phyloP scores from a whole-genome alignment of 2,888 invertebrate genomes.

The Polydrusus cervinus region DNA sequence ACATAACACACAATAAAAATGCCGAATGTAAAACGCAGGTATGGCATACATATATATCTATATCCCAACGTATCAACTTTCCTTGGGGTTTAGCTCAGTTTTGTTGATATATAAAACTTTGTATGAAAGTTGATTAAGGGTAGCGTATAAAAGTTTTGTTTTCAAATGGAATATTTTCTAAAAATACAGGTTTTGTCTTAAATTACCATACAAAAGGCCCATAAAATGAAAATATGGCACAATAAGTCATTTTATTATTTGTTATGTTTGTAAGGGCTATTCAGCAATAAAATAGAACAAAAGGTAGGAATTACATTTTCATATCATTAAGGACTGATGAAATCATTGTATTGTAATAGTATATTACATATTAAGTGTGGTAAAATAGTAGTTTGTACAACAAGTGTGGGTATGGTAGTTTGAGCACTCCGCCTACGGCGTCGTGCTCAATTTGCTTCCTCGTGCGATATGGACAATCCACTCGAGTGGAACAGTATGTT shows the following conservation, averaged over 20 bases:
- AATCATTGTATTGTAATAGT: too few species aligned
- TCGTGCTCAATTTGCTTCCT: too few species aligned
- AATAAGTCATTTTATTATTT: conserved; percentile 15
- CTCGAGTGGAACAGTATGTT: too few species aligned
- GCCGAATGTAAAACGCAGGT: conserved; percentile 42
- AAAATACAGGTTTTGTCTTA: conserved; percentile 11
- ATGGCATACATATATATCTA: conserved; percentile 27
- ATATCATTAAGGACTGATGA: too few species aligned
- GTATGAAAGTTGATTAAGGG: conserved; percentile 19
- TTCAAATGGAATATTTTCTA: neutral
- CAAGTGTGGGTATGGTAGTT: too few species aligned
- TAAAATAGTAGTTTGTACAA: too few species aligned
- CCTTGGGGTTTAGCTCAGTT: conserved; percentile 34
- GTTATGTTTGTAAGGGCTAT: conserved; percentile 15
- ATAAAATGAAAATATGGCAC: neutral
- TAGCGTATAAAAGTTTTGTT: conserved; percentile 5
- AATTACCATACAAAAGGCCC: conserved; percentile 10
- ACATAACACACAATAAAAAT: conserved; percentile 38
- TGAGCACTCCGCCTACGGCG: too few species aligned
- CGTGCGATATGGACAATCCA: too few species aligned
- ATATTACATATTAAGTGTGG: too few species aligned
- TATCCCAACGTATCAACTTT: conserved; percentile 42
- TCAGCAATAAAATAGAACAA: neutral
- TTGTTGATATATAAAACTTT: conserved; percentile 36
- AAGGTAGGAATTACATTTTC: neutral